Evolutionary conservation across 92 coral and sea anemone species (phyloP).

Genomic region (Paramuricea clavata): DNA sequence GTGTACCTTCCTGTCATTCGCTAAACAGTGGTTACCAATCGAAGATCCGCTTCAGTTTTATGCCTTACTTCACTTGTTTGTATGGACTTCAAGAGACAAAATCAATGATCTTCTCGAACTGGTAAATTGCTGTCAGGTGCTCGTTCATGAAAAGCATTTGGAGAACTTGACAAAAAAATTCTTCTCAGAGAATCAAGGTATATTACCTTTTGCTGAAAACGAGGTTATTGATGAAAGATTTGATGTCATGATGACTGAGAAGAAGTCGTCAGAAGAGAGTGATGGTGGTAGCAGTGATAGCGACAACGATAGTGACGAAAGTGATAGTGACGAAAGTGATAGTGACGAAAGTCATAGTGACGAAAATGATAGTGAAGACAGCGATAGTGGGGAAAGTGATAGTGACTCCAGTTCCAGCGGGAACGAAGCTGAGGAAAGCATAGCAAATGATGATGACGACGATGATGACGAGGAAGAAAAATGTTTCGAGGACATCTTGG

Average conservation of each 20-base stretch:
- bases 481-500: slow-evolving; percentile 20
- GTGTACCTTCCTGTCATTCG: slow-evolving; percentile 63
- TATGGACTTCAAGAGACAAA: background rate
- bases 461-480: slow-evolving; percentile 27
- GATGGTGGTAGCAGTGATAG: background rate
- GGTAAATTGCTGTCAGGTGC: background rate
- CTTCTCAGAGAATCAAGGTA: background rate
- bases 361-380: background rate
- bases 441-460: background rate
- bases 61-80: slow-evolving; percentile 10
- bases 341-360: slow-evolving; percentile 2
- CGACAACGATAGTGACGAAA: background rate
- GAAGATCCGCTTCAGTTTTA: slow-evolving; percentile 29
- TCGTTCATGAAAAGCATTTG: background rate
- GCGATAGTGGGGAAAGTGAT: background rate
- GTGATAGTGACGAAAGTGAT: background rate
- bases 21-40: slow-evolving; percentile 20
- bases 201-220: slow-evolving; percentile 21
- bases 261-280: background rate
- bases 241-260: background rate
- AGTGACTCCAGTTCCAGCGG: background rate
- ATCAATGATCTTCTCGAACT: background rate
- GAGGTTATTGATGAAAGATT: slow-evolving; percentile 3
- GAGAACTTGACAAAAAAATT: background rate
- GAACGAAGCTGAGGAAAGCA: background rate